Evolutionary conservation across 2,113 vertebrate genomes (phyloP), one percentile per base, ranked within the genome.

Genomic region (Gymnocephalus cernua): DNA sequence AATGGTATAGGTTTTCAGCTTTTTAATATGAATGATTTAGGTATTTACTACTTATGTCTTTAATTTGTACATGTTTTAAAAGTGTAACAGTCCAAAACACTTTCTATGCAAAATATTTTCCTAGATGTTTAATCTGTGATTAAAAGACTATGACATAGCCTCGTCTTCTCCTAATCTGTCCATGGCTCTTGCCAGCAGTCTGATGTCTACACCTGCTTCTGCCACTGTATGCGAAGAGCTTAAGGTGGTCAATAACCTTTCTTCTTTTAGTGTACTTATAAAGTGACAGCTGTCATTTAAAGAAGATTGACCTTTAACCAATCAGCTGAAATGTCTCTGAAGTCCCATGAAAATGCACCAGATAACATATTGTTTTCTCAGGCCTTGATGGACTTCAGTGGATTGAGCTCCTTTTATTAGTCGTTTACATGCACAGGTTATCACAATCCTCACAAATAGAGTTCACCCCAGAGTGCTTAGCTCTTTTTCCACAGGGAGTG

Each of bases 191-290:
- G 3, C 53, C 45, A 50, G 59, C 18, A 58, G 41, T 11, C 47
- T 56, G 57, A 7, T 12, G 23, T 57, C 41, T 21, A 27, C 25
- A 59, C 19, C 27, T 80, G 29, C 41, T 25, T 0, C 50, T 38
- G 7, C 21, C 29, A 29, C 62, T 77, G 45, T 25, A 15, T 70
- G 48, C 23, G 58, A 58, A 63, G 64, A 82, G 54, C 16, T 63
- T 41, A 47, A 73, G n/a, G 8, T 59, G 67, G 25, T 80, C 50
- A 68, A 72, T 79, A 76, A n/a, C 63, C 9, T 51, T 56, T 47
- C 7, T 2, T 47, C 35, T 15, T n/a, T 47, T 6, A 21, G 10
- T 35, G 11, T 14, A 35, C 67, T 25, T 45, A 57, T 62, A 27
- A 44, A 48, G 47, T 48, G 71, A 65, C 48, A 69, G n/a, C 4